Evolutionary conservation across 1,140 invertebrate species (phyloP).

Genomic region (Bombus sibiricus): DNA sequence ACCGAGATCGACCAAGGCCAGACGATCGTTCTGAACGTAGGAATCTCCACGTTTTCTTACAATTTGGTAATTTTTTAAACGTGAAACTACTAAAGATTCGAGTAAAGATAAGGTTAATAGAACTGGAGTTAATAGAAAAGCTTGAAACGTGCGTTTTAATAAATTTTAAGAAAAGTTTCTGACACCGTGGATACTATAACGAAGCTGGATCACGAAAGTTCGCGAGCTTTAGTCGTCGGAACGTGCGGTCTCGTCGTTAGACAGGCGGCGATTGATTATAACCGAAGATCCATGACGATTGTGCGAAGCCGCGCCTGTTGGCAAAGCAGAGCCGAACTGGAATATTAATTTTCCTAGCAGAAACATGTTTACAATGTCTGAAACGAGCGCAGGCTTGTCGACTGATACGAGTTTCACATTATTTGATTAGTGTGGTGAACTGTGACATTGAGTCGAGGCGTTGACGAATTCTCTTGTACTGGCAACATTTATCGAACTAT

Average conservation of each 20-base stretch:
- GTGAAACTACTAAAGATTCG: not conserved
- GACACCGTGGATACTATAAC: not conserved
- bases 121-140: no score
- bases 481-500: not conserved
- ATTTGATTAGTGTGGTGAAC: not conserved
- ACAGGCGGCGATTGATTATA: not conserved
- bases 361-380: constrained; percentile 14
- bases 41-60: not conserved
- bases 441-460: not conserved
- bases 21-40: no score
- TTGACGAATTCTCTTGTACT: not conserved
- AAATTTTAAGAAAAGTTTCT: not conserved
- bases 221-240: no score
- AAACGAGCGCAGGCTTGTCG: not conserved
- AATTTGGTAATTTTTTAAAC: not conserved
- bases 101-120: not conserved
- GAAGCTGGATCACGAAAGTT: not conserved
- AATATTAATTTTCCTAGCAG: constrained; percentile 33
- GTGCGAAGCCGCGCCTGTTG: not conserved
- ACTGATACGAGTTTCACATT: constrained; percentile 7
- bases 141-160: not conserved
- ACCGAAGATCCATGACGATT: not conserved
- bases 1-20: no score
- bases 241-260: not conserved
- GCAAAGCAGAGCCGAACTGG: not conserved